Evolutionary conservation across 2,113 vertebrate species (phyloP), one percentile per base, ranked within the genome.

Genomic region (Verasper variegatus): DNA sequence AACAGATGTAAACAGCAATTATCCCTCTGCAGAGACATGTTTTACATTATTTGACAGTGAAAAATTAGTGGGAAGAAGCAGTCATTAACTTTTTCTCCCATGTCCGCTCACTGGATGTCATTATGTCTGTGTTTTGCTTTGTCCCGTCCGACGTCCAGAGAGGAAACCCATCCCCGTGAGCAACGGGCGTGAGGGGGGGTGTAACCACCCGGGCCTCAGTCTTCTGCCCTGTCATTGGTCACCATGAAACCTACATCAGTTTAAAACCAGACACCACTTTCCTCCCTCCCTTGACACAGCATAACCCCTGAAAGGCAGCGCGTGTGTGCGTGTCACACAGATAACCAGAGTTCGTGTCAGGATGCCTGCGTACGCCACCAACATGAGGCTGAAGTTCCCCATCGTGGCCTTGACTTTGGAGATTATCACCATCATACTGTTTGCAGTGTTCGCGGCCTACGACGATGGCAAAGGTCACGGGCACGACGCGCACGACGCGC

Each of bases 331-430:
- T 17, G 58, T 37, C 12, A 54, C 12, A 81, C 74, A 81, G 81
- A 87, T 78, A 88, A 85, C 35, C 66, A 82, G 37, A 86, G 55
- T 61, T 61, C 35, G 70, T 66, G 31, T 71, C 65, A 90, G 65
- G 87, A 93, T 94, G 93, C 92, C 95, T 90, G 91, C 94, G 37
- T 93, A 88, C 64, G 81, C 95, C 81, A 95, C 95, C 94, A 96
- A 94, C 94, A 99, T 99, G 96, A 96, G 92, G 94, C 58, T 96
- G 68, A 96, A 92, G 90, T 97, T 99, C 77, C 94, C 97, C 5
- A 71, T 96, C 24, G 0, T 96, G 78, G 97, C 97, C 10, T 84
- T 98, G 87, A 1, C 62, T 71, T 90, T 99, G 84, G 94, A 99
- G 89, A 83, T 92, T 70, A 31, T 90, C 76, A 94, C 96, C 82